Conservation (phyloP, 2,797 vertebrate species). For the Tiaroga cobitis region DNA sequence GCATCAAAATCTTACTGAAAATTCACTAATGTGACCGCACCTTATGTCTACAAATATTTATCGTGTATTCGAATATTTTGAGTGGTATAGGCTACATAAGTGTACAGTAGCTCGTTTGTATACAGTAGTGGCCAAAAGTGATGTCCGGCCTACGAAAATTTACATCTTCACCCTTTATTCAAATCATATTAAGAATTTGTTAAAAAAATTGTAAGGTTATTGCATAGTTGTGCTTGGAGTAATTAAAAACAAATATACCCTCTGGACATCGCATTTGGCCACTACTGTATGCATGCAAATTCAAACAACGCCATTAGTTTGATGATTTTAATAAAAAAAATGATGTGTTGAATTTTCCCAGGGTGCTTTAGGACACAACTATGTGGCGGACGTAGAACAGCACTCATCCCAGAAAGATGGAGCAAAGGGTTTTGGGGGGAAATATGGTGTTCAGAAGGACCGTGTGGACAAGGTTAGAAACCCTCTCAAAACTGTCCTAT, state of each 20-base stretch:
- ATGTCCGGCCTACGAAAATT: neutral
- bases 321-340: neutral
- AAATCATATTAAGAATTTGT: neutral
- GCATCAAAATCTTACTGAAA: neutral
- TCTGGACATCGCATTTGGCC: neutral
- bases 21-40: neutral
- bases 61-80: too few relatives aligned
- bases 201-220: neutral
- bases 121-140: neutral
- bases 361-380: conserved; percentile 89
- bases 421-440: conserved; percentile 91
- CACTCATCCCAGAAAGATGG: conserved; percentile 95
- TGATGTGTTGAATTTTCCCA: conserved; percentile 60
- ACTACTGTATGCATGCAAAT: neutral
- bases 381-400: conserved; percentile 84
- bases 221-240: neutral
- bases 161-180: neutral
- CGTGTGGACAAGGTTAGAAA: conserved; percentile 87
- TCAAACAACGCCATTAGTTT: neutral
- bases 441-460: conserved; percentile 91
- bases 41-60: neutral
- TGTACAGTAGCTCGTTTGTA: neutral
- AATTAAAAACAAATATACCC: neutral
- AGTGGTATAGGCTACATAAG: neutral
- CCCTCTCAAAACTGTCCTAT: neutral